These are phyloP conservation scores for Cancer borealis DNA, from an alignment of 2,888 invertebrate species.

Conservation along the genomic window DNA sequence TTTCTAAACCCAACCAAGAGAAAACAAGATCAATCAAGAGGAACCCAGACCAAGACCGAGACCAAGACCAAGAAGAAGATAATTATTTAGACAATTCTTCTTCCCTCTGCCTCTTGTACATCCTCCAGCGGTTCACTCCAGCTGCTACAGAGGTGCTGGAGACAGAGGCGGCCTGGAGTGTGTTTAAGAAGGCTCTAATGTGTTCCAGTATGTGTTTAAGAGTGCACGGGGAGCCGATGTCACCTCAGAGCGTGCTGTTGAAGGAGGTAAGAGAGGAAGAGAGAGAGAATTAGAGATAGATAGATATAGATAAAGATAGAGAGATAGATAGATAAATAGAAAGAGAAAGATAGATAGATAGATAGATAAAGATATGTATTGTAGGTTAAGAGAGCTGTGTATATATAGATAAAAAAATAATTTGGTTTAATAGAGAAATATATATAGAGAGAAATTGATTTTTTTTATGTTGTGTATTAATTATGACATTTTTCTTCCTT, in stretches of 20 bases:
- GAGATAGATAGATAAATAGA: background rate
- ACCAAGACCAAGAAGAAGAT: background rate
- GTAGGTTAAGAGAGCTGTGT: no score
- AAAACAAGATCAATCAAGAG: background rate
- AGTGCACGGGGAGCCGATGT: background rate
- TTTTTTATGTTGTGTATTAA: no score
- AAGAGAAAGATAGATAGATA: background rate
- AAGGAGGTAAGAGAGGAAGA: conserved; percentile 51
- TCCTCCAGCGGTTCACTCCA: conserved; percentile 55
- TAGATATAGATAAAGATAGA: background rate
- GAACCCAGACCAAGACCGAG: background rate
- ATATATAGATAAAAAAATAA: no score
- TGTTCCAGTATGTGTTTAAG: background rate
- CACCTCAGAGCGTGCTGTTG: conserved; percentile 47
- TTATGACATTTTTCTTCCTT: no score
- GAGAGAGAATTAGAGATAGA: background rate
- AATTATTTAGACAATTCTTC: conserved; percentile 12
- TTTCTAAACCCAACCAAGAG: background rate
- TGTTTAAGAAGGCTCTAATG: conserved; percentile 53
- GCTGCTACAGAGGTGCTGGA: conserved; percentile 49
- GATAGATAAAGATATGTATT: background rate
- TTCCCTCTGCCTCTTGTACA: conserved; percentile 60
- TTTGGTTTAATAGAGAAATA: no score
- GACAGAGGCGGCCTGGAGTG: conserved; percentile 38
- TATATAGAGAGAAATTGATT: no score